Evolutionary conservation across 2,888 invertebrate genomes (phyloP).

Genomic region (Lithophane ornitopus): DNA sequence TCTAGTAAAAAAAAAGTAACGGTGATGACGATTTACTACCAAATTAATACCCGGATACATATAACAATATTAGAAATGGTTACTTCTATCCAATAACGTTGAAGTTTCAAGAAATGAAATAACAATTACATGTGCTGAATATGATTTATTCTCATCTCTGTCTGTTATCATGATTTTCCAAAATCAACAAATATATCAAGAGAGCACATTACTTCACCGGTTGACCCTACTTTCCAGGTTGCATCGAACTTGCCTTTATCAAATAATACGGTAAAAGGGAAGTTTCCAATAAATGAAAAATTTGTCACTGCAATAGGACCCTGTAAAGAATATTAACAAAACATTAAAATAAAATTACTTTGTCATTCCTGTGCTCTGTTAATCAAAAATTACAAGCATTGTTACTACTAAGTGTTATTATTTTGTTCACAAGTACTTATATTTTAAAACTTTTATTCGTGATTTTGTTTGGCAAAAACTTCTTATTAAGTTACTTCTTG

Average conservation of each 20-base stretch:
- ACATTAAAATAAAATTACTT: background rate
- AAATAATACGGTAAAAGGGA: conserved; percentile 39
- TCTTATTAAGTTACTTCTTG: no score
- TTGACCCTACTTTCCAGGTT: conserved; percentile 15
- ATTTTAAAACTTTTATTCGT: no score
- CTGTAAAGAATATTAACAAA: conserved; percentile 15
- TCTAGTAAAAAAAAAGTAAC: background rate
- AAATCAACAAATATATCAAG: conserved; percentile 21
- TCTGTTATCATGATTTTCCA: background rate
- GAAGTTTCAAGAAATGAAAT: background rate
- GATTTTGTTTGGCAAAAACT: no score
- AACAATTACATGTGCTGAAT: background rate
- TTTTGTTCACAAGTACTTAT: no score
- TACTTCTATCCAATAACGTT: background rate
- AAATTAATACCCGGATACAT: background rate
- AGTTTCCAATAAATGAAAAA: conserved; percentile 35
- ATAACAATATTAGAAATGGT: background rate
- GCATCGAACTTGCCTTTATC: conserved; percentile 38
- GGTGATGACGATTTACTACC: background rate
- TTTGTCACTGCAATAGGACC: conserved; percentile 20
- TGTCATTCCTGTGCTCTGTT: no score
- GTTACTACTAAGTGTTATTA: no score
- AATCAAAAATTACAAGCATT: no score
- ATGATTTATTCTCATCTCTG: background rate
- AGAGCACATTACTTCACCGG: conserved; percentile 14